phyloP scores from a whole-genome alignment of 2,113 vertebrate species.

The Eira barbara region DNA sequence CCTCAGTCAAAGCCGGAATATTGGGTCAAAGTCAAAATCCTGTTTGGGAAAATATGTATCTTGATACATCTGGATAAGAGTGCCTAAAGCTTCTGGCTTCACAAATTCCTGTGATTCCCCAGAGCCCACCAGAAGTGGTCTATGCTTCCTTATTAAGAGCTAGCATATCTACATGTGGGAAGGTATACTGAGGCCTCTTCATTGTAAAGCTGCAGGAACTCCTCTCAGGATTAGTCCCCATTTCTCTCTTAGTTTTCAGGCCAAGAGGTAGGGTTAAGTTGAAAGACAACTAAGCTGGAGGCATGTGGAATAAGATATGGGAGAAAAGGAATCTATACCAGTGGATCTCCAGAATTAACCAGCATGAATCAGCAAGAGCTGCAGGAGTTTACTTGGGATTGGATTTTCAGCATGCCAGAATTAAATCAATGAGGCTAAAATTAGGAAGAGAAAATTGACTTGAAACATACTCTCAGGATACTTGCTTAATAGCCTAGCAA shows the following conservation, averaged over 20 bases:
- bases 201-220: neutral
- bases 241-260: neutral
- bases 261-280: neutral
- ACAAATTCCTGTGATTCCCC: neutral
- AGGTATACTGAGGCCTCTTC: neutral
- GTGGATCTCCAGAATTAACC: neutral
- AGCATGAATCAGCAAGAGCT: neutral
- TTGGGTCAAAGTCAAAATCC: neutral
- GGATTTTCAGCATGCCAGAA: neutral
- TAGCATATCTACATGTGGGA: neutral
- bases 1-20: neutral
- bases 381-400: neutral
- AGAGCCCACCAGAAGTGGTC: neutral
- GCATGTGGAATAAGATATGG: neutral
- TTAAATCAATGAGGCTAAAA: neutral
- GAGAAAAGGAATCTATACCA: neutral
- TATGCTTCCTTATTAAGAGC: neutral
- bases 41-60: neutral
- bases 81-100: neutral
- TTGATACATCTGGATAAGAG: neutral
- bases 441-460: neutral
- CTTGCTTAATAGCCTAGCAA: neutral
- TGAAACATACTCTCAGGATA: neutral
- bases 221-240: neutral
- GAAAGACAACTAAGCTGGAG: neutral